Evolutionary conservation across 2,797 vertebrate species (phyloP).

Genomic region (Anas bernieri): DNA sequence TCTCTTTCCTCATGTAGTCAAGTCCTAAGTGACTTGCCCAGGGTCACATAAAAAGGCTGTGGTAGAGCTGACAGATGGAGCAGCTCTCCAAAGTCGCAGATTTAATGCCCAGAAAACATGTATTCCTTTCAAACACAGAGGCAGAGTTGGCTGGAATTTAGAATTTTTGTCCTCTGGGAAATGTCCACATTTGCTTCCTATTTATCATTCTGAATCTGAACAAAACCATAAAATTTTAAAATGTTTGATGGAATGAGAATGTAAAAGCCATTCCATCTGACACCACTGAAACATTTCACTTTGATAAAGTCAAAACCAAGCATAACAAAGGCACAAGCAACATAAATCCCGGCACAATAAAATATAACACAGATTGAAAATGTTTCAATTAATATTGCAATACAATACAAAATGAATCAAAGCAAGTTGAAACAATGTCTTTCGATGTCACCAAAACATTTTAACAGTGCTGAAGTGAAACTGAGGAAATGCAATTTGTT

Average conservation of each 20-base stretch:
- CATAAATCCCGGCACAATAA: neutral
- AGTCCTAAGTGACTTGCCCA: neutral
- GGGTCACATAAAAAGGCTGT: neutral
- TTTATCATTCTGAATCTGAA: constrained; percentile 6
- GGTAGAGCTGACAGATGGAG: neutral
- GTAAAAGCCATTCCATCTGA: neutral
- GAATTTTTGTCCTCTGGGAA: neutral
- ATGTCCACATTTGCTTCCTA: neutral
- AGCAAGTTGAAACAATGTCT: neutral
- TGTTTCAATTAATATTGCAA: constrained; percentile 16
- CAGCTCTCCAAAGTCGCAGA: neutral
- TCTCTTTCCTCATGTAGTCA: neutral
- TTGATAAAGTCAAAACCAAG: constrained; percentile 21
- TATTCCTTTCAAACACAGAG: neutral
- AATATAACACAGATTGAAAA: neutral
- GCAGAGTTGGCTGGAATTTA: neutral
- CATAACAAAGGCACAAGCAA: neutral
- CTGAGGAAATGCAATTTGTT: neutral
- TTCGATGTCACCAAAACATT: neutral
- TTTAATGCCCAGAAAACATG: neutral
- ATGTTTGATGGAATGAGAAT: neutral
- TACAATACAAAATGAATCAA: neutral
- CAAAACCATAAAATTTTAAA: neutral
- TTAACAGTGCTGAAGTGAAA: constrained; percentile 7
- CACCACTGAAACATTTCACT: neutral